Evolutionary conservation across 2,888 invertebrate genomes (phyloP).

Genomic region (Heliconius charithonia): DNA sequence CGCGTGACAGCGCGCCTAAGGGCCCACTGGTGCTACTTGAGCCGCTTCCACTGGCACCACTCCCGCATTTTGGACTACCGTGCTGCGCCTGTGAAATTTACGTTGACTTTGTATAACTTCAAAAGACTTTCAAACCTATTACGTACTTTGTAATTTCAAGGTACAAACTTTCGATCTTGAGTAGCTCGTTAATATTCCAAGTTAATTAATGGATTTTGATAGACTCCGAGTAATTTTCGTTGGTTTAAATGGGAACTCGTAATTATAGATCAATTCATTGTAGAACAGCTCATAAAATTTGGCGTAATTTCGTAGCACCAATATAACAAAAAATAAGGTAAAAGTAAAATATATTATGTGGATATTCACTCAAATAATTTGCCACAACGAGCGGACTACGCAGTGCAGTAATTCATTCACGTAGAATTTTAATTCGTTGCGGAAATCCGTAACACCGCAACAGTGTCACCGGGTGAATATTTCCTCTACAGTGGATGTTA

Average conservation of each 20-base stretch:
- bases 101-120: conserved; percentile 74
- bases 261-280: conserved; percentile 65
- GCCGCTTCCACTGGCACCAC: conserved; percentile 61
- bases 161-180: conserved; percentile 75
- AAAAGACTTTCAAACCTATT: conserved; percentile 76
- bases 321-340: conserved; percentile 20
- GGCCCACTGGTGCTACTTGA: conserved; percentile 58
- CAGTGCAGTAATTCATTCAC: conserved; percentile 74
- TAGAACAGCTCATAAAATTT: conserved; percentile 49
- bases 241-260: conserved; percentile 66
- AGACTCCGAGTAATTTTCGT: conserved; percentile 68
- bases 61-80: conserved; percentile 68
- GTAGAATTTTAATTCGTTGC: conserved; percentile 80
- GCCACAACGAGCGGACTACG: conserved; percentile 55
- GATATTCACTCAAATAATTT: conserved; percentile 55
- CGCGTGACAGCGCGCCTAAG: conserved; percentile 59
- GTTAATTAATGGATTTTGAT: conserved; percentile 80
- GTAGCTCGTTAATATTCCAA: conserved; percentile 76
- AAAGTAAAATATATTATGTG: conserved; percentile 40
- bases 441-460: conserved; percentile 67
- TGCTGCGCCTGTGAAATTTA: conserved; percentile 77
- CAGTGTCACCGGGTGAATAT: conserved; percentile 54
- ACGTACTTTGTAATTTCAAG: conserved; percentile 77
- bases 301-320: conserved; percentile 28
- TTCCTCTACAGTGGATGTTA: conserved; percentile 57